Evolutionary conservation across 2,888 invertebrate species (phyloP).

Genomic region (Orthosia gothica): DNA sequence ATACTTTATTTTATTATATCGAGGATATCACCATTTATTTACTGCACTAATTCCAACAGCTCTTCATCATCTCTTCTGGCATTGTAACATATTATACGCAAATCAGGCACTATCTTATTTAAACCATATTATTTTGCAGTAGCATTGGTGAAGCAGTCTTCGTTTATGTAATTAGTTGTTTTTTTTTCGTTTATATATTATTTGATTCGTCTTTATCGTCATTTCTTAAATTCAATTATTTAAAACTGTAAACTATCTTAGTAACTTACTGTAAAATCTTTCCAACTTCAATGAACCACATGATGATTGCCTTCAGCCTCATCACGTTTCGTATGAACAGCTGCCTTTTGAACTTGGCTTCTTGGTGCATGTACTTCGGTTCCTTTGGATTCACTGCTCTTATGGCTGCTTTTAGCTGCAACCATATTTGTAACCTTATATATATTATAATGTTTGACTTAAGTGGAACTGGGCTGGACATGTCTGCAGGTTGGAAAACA

Average conservation of each 20-base stretch:
- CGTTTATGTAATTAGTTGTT: not conserved
- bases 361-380: constrained; percentile 98
- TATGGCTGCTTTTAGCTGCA: constrained; percentile 96
- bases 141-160: not conserved
- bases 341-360: constrained; percentile 98
- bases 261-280: constrained; percentile 96
- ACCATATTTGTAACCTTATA: constrained; percentile 9
- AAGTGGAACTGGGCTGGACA: too few species aligned
- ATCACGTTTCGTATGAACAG: constrained; percentile 98
- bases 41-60: not conserved
- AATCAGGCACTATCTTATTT: too few species aligned
- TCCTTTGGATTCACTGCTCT: constrained; percentile 98
- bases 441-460: not conserved
- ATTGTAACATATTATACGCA: not conserved
- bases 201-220: not conserved
- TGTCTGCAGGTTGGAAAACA: too few species aligned
- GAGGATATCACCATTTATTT: not conserved
- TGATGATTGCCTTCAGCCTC: constrained; percentile 97
- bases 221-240: too few species aligned
- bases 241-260: too few species aligned
- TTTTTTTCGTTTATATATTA: too few species aligned
- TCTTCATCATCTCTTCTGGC: not conserved
- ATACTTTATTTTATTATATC: not conserved
- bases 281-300: constrained; percentile 97
- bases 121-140: not conserved